phyloP scores from a whole-genome alignment of 2,888 invertebrate genomes.

The Osmoderma eremita region DNA sequence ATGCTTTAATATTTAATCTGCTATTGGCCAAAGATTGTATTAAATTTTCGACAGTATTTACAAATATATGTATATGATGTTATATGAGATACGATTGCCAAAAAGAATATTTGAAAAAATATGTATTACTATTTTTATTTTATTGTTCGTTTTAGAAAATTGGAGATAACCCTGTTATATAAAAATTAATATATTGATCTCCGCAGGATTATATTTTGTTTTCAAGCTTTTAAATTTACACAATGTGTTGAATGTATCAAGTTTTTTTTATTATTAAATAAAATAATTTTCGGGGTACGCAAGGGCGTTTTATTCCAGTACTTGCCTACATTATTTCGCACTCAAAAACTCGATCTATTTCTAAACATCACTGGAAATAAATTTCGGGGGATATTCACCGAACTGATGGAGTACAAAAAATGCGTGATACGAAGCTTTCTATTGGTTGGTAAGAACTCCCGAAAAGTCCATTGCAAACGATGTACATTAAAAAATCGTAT shows the following conservation, averaged over 20 bases:
- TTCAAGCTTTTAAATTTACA: conserved; percentile 14
- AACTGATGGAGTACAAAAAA: too few relatives aligned
- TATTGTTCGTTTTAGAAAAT: background rate
- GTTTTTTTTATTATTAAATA: conserved; percentile 30
- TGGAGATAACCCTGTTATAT: conserved; percentile 9
- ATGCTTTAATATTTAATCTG: conserved; percentile 38
- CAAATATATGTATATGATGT: conserved; percentile 35
- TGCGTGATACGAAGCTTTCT: too few relatives aligned
- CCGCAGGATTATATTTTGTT: conserved; percentile 24
- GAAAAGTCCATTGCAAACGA: too few relatives aligned
- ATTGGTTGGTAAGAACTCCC: too few relatives aligned
- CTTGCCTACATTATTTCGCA: too few relatives aligned
- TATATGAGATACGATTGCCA: conserved; percentile 20
- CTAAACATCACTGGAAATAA: too few relatives aligned
- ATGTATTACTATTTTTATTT: conserved; percentile 6
- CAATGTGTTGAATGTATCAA: conserved; percentile 23
- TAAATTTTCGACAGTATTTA: conserved; percentile 43
- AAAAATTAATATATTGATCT: conserved; percentile 18
- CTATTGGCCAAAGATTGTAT: conserved; percentile 44
- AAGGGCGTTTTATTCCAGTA: too few relatives aligned
- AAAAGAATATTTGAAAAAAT: too few relatives aligned
- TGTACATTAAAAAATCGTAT: too few relatives aligned
- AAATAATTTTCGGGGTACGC: conserved; percentile 10
- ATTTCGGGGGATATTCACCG: too few relatives aligned
- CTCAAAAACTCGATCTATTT: too few relatives aligned